Percentiles rank a stretch among this genome's conserved stretches.
These are phyloP conservation scores for Bombus cullumanus DNA, from an alignment of 1,140 invertebrate species.

Conservation along the genomic window DNA sequence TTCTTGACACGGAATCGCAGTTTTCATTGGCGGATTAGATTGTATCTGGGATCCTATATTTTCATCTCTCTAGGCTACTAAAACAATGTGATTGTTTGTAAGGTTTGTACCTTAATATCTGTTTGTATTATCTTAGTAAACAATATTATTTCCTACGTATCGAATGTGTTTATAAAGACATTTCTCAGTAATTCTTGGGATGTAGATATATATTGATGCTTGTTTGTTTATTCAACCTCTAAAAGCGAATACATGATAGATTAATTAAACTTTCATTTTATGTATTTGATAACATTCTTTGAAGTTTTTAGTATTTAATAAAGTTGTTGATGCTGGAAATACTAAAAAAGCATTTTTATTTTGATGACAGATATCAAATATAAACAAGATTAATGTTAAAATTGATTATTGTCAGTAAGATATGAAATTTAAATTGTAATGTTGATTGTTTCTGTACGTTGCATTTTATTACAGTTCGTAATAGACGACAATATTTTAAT, in stretches of 20 bases:
- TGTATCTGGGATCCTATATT: conserved; percentile 4
- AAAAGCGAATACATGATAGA: not conserved
- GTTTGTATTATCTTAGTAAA: not conserved
- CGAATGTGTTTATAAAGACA: not conserved
- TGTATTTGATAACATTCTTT: not conserved
- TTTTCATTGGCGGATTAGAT: conserved; percentile 25
- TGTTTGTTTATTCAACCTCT: not conserved
- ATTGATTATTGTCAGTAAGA: not conserved
- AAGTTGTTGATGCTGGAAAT: not conserved
- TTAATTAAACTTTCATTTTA: not conserved
- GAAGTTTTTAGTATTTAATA: not conserved
- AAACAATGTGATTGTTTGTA: conserved; percentile 48
- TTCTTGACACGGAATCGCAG: conserved; percentile 35
- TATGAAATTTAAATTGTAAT: not conserved
- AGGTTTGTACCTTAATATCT: conserved; percentile 21
- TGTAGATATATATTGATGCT: not conserved
- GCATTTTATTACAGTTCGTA: not conserved
- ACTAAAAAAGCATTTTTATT: not conserved
- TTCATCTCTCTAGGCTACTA: conserved; percentile 15
- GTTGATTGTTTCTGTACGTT: not conserved
- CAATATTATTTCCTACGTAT: not conserved
- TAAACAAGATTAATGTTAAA: not conserved
- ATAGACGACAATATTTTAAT: not conserved
- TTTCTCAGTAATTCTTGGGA: not conserved
- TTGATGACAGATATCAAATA: not conserved